These are phyloP conservation scores for Colletes latitarsis DNA, from an alignment of 1,140 invertebrate genomes.

Conservation along the genomic window DNA sequence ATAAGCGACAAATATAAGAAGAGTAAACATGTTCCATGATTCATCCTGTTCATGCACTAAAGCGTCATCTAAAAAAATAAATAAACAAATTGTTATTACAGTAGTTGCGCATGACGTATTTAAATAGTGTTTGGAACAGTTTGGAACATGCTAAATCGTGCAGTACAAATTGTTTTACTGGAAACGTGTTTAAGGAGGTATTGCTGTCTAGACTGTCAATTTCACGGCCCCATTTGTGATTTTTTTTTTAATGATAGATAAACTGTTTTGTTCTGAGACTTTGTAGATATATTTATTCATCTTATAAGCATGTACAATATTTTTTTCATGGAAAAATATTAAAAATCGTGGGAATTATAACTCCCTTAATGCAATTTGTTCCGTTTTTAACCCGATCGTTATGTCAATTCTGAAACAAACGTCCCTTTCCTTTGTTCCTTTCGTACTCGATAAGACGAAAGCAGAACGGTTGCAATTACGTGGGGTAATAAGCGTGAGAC, in stretches of 20 bases:
- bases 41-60: too few species aligned
- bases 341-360: too few species aligned
- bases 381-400: neutral
- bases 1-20: too few species aligned
- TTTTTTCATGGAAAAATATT: too few species aligned
- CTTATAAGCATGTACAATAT: too few species aligned
- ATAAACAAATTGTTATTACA: neutral
- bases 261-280: too few species aligned
- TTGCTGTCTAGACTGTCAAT: too few species aligned
- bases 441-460: conserved; percentile 1
- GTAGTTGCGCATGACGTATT: neutral
- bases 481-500: conserved; percentile 38
- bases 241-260: too few species aligned
- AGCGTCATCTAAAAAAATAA: too few species aligned
- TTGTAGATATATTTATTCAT: too few species aligned
- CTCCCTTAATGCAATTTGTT: neutral
- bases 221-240: too few species aligned
- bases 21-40: too few species aligned
- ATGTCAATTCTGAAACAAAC: neutral
- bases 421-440: neutral
- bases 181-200: neutral
- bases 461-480: conserved; percentile 28
- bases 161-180: neutral
- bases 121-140: neutral
- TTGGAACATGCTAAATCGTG: neutral